A percentile compares a stretch with the other conserved stretches of the same genome.
phyloP scores from a whole-genome alignment of 2,113 vertebrate species.

The Brevimyrus niger region DNA sequence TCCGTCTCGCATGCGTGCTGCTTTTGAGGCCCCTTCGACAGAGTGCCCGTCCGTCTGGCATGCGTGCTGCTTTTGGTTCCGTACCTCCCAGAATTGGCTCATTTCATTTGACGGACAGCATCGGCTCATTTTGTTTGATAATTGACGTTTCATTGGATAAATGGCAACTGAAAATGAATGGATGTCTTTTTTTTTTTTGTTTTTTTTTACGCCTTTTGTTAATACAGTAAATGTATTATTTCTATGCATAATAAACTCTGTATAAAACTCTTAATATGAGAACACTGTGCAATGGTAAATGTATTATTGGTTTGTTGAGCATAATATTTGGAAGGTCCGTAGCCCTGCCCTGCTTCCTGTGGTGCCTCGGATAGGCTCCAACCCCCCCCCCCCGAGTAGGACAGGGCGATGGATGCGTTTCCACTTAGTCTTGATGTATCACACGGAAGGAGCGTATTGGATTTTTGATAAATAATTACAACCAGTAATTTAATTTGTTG shows the following conservation, averaged over 20 bases:
- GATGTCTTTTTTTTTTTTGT: neutral
- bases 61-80: neutral
- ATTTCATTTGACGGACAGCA: neutral
- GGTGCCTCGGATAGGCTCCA: neutral
- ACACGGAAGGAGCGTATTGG: conserved; percentile 1
- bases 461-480: conserved; percentile 24
- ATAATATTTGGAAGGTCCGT: neutral
- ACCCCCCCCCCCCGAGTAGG: neutral
- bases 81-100: neutral
- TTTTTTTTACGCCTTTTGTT: neutral
- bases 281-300: neutral
- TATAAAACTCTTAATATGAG: neutral
- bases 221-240: neutral
- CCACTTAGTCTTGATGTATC: conserved; percentile 11
- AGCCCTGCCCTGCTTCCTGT: neutral
- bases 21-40: neutral
- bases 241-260: neutral
- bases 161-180: neutral
- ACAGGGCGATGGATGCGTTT: neutral
- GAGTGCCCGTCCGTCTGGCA: neutral
- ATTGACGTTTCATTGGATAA: neutral
- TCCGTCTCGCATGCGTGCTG: no score
- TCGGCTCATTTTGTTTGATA: neutral
- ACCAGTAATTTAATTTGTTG: conserved; percentile 21
- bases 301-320: neutral